phyloP scores from a whole-genome alignment of 1,140 invertebrate genomes.

The Samia ricini region DNA sequence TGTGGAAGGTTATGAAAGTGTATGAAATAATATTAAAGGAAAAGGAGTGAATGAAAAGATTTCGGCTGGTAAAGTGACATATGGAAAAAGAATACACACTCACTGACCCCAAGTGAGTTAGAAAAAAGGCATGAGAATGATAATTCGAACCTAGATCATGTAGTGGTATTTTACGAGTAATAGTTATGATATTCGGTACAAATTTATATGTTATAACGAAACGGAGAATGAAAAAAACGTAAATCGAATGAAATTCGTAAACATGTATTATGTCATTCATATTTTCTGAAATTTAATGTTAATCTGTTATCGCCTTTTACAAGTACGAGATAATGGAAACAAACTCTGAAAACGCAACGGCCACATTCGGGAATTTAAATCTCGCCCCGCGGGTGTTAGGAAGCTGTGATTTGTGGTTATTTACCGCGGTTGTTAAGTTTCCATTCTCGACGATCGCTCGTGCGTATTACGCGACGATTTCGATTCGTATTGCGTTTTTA shows the following conservation, averaged over 20 bases:
- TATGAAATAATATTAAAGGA: too few species aligned
- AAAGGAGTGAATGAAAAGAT: too few species aligned
- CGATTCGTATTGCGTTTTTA: slow-evolving; percentile 67
- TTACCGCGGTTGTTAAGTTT: slow-evolving; percentile 72
- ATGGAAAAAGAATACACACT: too few species aligned
- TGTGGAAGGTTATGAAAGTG: too few species aligned
- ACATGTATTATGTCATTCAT: background rate
- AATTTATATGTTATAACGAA: too few species aligned
- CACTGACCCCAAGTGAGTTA: too few species aligned
- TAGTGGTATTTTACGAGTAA: too few species aligned
- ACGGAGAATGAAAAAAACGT: background rate
- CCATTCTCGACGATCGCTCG: slow-evolving; percentile 58
- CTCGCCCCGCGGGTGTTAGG: slow-evolving; percentile 66
- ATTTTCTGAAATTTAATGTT: background rate
- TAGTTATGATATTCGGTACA: too few species aligned
- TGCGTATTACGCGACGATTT: slow-evolving; percentile 64
- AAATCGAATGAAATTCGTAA: background rate
- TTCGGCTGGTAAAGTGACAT: too few species aligned
- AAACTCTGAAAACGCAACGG: slow-evolving; percentile 22
- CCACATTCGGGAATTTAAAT: slow-evolving; percentile 70
- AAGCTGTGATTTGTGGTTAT: slow-evolving; percentile 74
- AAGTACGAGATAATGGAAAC: background rate
- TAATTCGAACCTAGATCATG: too few species aligned
- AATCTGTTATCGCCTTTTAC: too few species aligned
- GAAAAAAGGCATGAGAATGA: too few species aligned